Conservation (phyloP, 2,113 vertebrate species). For the Onychostruthus taczanowskii region DNA sequence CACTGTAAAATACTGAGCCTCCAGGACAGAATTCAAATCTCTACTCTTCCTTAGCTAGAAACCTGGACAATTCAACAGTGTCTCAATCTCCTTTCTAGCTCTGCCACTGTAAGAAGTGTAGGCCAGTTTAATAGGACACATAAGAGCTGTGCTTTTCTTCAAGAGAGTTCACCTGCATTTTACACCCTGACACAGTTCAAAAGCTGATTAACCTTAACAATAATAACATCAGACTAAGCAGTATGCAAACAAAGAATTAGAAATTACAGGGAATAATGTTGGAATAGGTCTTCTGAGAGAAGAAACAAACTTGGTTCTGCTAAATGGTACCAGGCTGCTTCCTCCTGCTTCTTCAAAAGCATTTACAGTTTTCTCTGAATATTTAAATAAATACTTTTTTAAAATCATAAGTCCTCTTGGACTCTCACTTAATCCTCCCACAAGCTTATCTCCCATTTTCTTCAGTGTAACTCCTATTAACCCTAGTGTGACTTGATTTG, state of each 20-base stretch:
- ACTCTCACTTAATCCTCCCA: not conserved
- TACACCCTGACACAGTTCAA: not conserved
- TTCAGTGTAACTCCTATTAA: not conserved
- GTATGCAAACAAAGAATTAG: not conserved
- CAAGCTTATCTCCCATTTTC: not conserved
- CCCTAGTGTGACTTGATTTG: not conserved
- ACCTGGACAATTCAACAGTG: not conserved
- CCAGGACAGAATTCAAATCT: not conserved
- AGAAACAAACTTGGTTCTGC: not conserved
- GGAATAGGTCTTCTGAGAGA: not conserved
- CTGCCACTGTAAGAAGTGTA: not conserved
- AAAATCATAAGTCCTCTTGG: not conserved
- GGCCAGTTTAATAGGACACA: not conserved
- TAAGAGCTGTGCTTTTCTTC: not conserved
- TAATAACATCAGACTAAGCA: not conserved
- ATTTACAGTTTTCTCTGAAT: not conserved
- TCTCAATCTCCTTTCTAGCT: not conserved
- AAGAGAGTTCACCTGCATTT: not conserved
- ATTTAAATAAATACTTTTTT: not conserved
- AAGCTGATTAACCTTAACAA: not conserved
- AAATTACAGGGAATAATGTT: not conserved
- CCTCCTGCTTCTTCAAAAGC: not conserved
- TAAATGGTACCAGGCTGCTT: not conserved
- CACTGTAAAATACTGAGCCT: not conserved
- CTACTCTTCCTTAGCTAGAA: not conserved